phyloP scores from a whole-genome alignment of 1,140 invertebrate species.

The Euwallacea fornicatus region DNA sequence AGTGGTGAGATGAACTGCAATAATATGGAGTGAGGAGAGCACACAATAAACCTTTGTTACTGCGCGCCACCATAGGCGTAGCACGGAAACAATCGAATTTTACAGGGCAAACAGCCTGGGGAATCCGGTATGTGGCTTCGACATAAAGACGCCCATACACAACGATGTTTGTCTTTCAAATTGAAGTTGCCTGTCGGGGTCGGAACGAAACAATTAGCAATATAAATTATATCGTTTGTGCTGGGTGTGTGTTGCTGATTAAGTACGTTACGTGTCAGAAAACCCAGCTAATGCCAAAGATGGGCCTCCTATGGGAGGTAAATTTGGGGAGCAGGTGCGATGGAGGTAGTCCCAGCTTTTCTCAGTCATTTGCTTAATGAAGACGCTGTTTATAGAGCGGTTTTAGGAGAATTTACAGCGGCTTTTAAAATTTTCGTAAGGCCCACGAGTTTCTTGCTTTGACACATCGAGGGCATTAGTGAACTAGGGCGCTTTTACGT shows the following conservation, averaged over 20 bases:
- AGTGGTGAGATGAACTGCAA: conserved; percentile 52
- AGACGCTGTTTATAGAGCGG: conserved; percentile 11
- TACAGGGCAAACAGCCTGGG: conserved; percentile 10
- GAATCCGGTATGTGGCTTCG: conserved; percentile 3
- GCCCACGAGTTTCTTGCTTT: background rate
- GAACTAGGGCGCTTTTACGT: too few species aligned
- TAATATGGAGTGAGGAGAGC: background rate
- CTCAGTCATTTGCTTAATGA: conserved; percentile 27
- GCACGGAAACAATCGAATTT: conserved; percentile 18
- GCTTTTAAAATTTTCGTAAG: conserved; percentile 29
- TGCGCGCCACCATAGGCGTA: conserved; percentile 6
- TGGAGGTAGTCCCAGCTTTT: conserved; percentile 21
- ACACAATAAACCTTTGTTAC: background rate
- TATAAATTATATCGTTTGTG: background rate
- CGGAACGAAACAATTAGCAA: conserved; percentile 7
- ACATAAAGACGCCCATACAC: conserved; percentile 9
- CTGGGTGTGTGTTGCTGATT: too few species aligned
- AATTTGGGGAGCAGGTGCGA: conserved; percentile 19
- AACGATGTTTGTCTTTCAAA: conserved; percentile 19
- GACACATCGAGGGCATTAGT: conserved; percentile 5
- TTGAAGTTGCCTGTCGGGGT: conserved; percentile 13
- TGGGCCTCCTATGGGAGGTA: too few species aligned
- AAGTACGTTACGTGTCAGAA: too few species aligned
- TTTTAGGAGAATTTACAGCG: conserved; percentile 16
- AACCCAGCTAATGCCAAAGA: too few species aligned